A percentile compares a stretch with the other conserved stretches of the same genome.
Conservation (phyloP, 2,888 invertebrate genomes). For the Lissocephala sabroskyi region DNA sequence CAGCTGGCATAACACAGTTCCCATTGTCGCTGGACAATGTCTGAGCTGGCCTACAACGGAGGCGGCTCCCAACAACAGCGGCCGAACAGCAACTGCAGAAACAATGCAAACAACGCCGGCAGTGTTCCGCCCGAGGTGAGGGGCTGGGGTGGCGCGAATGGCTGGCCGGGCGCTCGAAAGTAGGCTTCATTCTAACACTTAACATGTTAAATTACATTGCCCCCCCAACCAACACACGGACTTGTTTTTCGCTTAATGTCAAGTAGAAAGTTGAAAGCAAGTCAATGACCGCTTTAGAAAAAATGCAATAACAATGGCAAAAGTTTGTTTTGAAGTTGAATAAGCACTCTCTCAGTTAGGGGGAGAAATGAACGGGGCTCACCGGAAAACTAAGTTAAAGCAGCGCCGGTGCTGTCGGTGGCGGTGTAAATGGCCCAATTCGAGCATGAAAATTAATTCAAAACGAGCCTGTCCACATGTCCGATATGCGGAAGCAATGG, state of each 20-base stretch:
- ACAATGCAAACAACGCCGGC: conserved; percentile 25
- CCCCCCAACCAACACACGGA: too few relatives aligned
- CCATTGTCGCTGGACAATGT: conserved; percentile 55
- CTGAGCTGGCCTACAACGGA: too few relatives aligned
- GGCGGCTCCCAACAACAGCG: too few relatives aligned
- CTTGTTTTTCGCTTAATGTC: conserved; percentile 49
- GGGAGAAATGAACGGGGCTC: neutral
- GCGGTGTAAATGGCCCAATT: neutral
- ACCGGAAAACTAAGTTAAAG: too few relatives aligned
- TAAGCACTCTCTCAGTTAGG: conserved; percentile 55
- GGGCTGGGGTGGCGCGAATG: neutral
- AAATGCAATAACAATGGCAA: conserved; percentile 48
- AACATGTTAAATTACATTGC: conserved; percentile 55
- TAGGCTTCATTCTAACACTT: conserved; percentile 62
- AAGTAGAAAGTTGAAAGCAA: conserved; percentile 54
- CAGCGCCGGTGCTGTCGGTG: too few relatives aligned
- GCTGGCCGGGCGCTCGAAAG: conserved; percentile 31
- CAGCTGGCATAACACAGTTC: conserved; percentile 37
- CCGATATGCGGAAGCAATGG: conserved; percentile 19
- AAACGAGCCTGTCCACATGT: conserved; percentile 33
- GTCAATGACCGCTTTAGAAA: conserved; percentile 47
- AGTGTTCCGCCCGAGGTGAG: conserved; percentile 1
- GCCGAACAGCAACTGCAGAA: too few relatives aligned
- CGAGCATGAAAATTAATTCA: conserved; percentile 39
- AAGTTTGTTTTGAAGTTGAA: conserved; percentile 57